Evolutionary conservation across 2,888 invertebrate genomes (phyloP), one percentile per base, ranked within the genome.

Genomic region (Caenorhabditis plicata): DNA sequence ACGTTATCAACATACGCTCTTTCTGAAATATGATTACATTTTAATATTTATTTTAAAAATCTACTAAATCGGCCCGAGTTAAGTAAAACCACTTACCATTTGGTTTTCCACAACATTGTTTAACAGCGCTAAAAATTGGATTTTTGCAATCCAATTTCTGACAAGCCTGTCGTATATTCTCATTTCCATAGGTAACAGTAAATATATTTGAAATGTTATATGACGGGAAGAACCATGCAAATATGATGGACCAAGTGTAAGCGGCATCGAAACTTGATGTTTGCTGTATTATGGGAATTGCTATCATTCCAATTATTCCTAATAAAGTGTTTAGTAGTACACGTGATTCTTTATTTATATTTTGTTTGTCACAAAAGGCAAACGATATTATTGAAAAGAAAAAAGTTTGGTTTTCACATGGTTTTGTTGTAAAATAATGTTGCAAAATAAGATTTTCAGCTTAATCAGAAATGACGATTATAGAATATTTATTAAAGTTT

Each of bases 271-370:
- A 23, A 25, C 51, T 53, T 1, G 66, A 56, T 1, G 73, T 73
- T 44, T 73, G 71, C 7, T 26, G 36, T 43, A 76, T 69, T 38
- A 76, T 76, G 8, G 76, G 75, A n/a, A 73, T 64, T 11, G 76
- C 73, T 40, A 76, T 76, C 7, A 69, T 54, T 9, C 76, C 74
- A 29, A 74, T 69, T n/a, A n/a, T n/a, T n/a, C n/a, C n/a, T n/a
- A n/a, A n/a, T n/a, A n/a, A n/a, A n/a, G n/a, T n/a, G n/a, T n/a
- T n/a, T n/a, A n/a, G n/a, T n/a, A n/a, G n/a, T n/a, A n/a, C n/a
- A n/a, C n/a, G n/a, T n/a, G n/a, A n/a, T n/a, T n/a, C n/a, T n/a
- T n/a, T n/a, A n/a, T n/a, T n/a, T n/a, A n/a, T n/a, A n/a, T n/a
- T n/a, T n/a, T n/a, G n/a, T n/a, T n/a, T n/a, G n/a, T n/a, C n/a